Conservation (phyloP, 1,140 invertebrate genomes). For the Notospermus geniculatus region DNA sequence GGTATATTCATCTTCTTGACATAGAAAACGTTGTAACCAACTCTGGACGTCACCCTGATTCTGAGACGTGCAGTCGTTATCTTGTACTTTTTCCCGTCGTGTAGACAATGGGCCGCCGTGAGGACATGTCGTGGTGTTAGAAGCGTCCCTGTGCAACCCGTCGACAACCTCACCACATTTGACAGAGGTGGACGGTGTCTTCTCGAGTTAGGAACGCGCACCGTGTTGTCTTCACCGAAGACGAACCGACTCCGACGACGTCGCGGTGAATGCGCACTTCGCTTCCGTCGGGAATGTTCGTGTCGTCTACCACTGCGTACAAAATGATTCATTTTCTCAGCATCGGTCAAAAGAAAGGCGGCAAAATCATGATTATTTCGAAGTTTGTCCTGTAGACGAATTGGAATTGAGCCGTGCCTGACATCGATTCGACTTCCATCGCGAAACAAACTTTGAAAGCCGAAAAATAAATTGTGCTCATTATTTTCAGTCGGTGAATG, state of each 20-base stretch:
- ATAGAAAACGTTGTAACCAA: slow-evolving; percentile 32
- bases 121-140: slow-evolving; percentile 36
- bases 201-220: slow-evolving; percentile 16
- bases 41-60: slow-evolving; percentile 33
- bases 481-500: too few species aligned
- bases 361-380: too few species aligned
- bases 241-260: slow-evolving; percentile 20
- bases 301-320: too few species aligned
- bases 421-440: too few species aligned
- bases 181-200: slow-evolving; percentile 34
- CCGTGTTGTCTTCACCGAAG: slow-evolving; percentile 27
- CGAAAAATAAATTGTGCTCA: too few species aligned
- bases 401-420: too few species aligned
- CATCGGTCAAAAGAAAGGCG: too few species aligned
- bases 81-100: slow-evolving; percentile 31
- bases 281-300: neutral
- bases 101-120: slow-evolving; percentile 44
- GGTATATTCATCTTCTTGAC: slow-evolving; percentile 37
- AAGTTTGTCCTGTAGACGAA: too few species aligned
- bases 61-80: slow-evolving; percentile 34
- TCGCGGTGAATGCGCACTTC: too few species aligned
- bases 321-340: too few species aligned
- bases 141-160: slow-evolving; percentile 42
- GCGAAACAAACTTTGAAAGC: too few species aligned
- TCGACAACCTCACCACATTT: slow-evolving; percentile 38